Base-by-base conservation (phyloP, 2,113 vertebrate species). In the Sarotherodon lohbergeri region DNA sequence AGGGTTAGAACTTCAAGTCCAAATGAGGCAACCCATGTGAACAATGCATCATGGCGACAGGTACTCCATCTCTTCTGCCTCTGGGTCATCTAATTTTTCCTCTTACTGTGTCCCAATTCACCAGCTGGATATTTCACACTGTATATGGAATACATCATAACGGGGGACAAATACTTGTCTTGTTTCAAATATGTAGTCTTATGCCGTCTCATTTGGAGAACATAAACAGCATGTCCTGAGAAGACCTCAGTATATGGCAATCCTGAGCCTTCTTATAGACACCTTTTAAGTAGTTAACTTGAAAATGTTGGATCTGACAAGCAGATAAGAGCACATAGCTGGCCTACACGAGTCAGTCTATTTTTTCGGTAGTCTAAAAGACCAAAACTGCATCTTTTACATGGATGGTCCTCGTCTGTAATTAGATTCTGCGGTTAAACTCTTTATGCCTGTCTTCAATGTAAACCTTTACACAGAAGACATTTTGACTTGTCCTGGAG, bases 11-110 rank as follows among this genome's bases (percentile, higher is more conserved):
- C 66, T 80, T 82, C 27, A 63, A 14, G 63, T 13, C 32, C 22
- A 68, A 66, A 78, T 32, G 56, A 71, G 39, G 80, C 34, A 52
- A 50, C n/a, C n/a, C 12, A 9, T 82, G 78, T 89, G 54, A 85
- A 71, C 81, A 66, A 61, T 89, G 88, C 54, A 83, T 89, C 89
- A 85, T 39, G n/a, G 22, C 3, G 41, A 91, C 84, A 90, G 81
- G 89, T 80, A 68, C 80, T 90, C 39, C 52, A 85, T 90, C 89
- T 84, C 81, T 19, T 32, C 78, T 86, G 78, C 87, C 85, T 89
- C 66, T 16, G 79, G 84, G 82, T 89, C 82, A 80, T 84, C 76
- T 59, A 84, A 89, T 86, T 88, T 89, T 84, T 92, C 79, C 61
- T 86, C 79, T 22, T 24, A 13, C 86, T 54, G 54, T 34, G 68